These are phyloP conservation scores for Danio rerio DNA, from an alignment of 2,113 vertebrate species.

Conservation along the genomic window GRCz12tu NC_133186.1:44196001-44196500, in stretches of 20 bases:
- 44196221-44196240: background rate
- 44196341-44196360: no score
- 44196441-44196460: no score
- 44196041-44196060: slow-evolving; percentile 19
- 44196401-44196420: no score
- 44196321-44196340: no score
- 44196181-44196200: background rate
- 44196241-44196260: background rate
- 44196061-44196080: background rate
- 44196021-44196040: slow-evolving; percentile 1
- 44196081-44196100: background rate
- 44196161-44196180: slow-evolving; percentile 15
- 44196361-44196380: no score
- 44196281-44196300: no score
- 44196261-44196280: background rate
- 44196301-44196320: no score
- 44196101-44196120: background rate
- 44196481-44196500: no score
- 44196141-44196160: background rate
- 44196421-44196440: no score
- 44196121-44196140: slow-evolving; percentile 31
- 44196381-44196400: no score
- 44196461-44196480: no score
- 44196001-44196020: background rate
- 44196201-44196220: slow-evolving; percentile 14